A percentile compares a stretch with the other conserved stretches of the same genome.
Evolutionary conservation across 2,888 invertebrate species (phyloP).

Genomic region (Cerceris ruficornis): DNA sequence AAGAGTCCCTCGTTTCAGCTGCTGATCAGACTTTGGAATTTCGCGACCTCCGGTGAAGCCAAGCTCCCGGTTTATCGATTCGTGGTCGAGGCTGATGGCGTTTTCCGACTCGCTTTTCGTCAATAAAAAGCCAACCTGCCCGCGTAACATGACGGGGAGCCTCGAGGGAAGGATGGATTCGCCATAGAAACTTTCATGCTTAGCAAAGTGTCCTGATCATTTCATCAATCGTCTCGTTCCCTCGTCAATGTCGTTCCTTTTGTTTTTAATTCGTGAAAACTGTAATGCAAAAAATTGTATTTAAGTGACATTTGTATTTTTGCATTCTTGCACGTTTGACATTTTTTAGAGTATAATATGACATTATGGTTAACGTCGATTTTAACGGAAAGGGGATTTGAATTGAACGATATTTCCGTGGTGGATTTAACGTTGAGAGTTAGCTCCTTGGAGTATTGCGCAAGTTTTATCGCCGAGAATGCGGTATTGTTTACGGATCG

Average conservation of each 20-base stretch:
- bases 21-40: slow-evolving; percentile 54
- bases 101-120: slow-evolving; percentile 63
- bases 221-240: background rate
- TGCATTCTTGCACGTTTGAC: no score
- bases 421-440: no score
- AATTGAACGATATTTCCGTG: no score
- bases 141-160: slow-evolving; percentile 48
- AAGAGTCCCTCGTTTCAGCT: slow-evolving; percentile 1
- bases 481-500: no score
- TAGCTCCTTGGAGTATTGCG: no score
- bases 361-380: no score
- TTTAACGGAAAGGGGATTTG: no score
- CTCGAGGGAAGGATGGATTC: background rate
- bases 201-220: background rate
- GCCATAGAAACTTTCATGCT: background rate
- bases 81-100: slow-evolving; percentile 51
- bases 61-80: slow-evolving; percentile 70
- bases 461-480: no score
- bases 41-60: slow-evolving; percentile 48
- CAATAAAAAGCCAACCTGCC: slow-evolving; percentile 48
- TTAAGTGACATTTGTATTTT: no score
- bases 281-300: no score
- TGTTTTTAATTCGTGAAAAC: background rate
- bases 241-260: background rate
- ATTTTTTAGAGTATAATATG: no score